A percentile compares a stretch with the other conserved stretches of the same genome.
phyloP scores from a whole-genome alignment of 1,140 invertebrate species.

The Parasteatoda tepidariorum region DNA sequence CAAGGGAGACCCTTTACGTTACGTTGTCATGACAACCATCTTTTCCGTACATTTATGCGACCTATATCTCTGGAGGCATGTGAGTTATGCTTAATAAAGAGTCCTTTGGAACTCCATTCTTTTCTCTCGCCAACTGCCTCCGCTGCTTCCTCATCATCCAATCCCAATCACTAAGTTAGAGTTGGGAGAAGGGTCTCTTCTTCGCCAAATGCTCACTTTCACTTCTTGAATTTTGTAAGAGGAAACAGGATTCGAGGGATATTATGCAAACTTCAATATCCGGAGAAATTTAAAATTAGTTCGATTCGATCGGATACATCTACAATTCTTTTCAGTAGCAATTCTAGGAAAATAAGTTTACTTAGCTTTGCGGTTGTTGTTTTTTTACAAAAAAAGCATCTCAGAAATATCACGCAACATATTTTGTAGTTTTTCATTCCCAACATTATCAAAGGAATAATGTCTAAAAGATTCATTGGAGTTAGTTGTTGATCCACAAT shows the following conservation, averaged over 20 bases:
- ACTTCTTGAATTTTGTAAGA: neutral
- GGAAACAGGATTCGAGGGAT: neutral
- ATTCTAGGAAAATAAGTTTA: too few relatives aligned
- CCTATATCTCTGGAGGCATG: constrained; percentile 53
- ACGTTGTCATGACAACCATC: constrained; percentile 44
- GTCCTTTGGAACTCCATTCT: constrained; percentile 53
- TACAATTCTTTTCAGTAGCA: too few relatives aligned
- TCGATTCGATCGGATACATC: neutral
- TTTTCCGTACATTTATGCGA: constrained; percentile 57
- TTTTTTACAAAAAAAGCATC: too few relatives aligned
- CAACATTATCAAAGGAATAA: too few relatives aligned
- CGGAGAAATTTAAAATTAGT: neutral
- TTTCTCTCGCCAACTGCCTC: neutral
- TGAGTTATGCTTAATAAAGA: constrained; percentile 60
- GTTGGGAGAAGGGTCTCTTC: neutral
- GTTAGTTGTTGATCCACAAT: too few relatives aligned
- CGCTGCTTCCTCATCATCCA: neutral
- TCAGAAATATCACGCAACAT: too few relatives aligned
- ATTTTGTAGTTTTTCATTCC: too few relatives aligned
- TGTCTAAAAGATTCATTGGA: too few relatives aligned
- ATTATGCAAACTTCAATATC: neutral
- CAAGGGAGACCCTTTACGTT: constrained; percentile 24
- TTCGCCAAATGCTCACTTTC: neutral
- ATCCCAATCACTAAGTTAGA: neutral
- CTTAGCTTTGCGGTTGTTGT: too few relatives aligned